Base-by-base conservation (phyloP, 64 coral and sea anemone species). In the Stichodactyla helianthus region DNA sequence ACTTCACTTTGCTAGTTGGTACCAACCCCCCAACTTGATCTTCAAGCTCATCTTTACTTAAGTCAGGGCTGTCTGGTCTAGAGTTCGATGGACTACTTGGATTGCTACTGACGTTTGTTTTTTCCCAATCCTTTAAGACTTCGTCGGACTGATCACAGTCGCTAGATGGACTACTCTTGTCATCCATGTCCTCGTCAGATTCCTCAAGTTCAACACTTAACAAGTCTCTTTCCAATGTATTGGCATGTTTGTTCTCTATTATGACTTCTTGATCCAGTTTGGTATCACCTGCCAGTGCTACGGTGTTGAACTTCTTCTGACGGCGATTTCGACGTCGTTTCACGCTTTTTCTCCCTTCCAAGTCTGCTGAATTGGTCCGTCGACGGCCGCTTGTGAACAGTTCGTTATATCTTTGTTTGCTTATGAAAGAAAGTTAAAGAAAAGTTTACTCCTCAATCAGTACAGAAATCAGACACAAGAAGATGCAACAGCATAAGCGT, bases 341-440 rank as follows among this genome's bases (percentile, higher is more conserved):
- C 71, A 77, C 52, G 28, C 19, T 18, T 23, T 65, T 82, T 87
- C 77, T 82, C 4, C 10, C 58, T 67, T 58, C 14, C 27, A 57
- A 50, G 50, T 20, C 54, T 8, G 20, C 54, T 52, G 74, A 28
- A 57, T 18, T 53, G 22, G 57, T n/a, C 55, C 77, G 18, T 82
- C 50, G 55, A 55, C 61, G 25, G 20, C 61, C 52, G 31, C 56
- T 60, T 26, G 53, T 65, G 27, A 91, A 91, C 55, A 91, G 28
- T 16, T 79, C 61, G 76, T 86, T 91, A 50, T 80, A 91, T 31
- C 89, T 84, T 4, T 91, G 83, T 53, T 86, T 86, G 50, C 85
- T 87, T 13, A 6, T 20, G 27, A 58, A 82, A 71, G 87, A 58
- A 44, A 4, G 22, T 51, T 58, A 74, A 52, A 79, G 27, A 84